Conservation (phyloP, 2,113 vertebrate species). For the Tor tambroides region DNA sequence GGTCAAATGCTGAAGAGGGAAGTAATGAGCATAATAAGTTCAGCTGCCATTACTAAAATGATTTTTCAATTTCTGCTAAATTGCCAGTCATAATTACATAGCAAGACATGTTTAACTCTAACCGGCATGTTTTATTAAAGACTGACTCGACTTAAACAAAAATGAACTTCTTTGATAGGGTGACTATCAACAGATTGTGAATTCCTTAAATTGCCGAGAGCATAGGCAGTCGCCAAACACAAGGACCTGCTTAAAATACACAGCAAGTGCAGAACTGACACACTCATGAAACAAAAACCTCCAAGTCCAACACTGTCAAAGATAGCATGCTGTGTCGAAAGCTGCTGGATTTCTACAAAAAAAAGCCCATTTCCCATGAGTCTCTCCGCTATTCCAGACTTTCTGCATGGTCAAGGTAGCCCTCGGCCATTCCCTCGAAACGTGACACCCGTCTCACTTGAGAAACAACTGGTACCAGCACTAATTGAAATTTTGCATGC, state of each 20-base stretch:
- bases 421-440: slow-evolving; percentile 67
- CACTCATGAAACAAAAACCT: neutral
- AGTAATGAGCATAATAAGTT: neutral
- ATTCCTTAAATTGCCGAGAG: slow-evolving; percentile 1
- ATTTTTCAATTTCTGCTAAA: neutral
- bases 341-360: neutral
- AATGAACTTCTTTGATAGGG: neutral
- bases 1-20: neutral
- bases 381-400: slow-evolving; percentile 56
- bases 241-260: neutral
- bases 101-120: neutral
- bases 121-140: neutral
- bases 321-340: slow-evolving; percentile 30
- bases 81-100: neutral
- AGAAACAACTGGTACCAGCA: slow-evolving; percentile 82
- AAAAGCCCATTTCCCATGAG: slow-evolving; percentile 11
- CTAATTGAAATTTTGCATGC: slow-evolving; percentile 85
- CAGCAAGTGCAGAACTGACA: neutral
- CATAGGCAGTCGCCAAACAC: neutral
- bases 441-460: slow-evolving; percentile 66
- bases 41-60: no score
- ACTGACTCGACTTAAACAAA: neutral
- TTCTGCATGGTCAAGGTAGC: slow-evolving; percentile 71
- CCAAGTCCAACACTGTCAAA: neutral
- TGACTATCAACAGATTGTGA: neutral